These are phyloP conservation scores for Penaeus indicus DNA, from an alignment of 1,140 invertebrate genomes.

Conservation along the genomic window DNA sequence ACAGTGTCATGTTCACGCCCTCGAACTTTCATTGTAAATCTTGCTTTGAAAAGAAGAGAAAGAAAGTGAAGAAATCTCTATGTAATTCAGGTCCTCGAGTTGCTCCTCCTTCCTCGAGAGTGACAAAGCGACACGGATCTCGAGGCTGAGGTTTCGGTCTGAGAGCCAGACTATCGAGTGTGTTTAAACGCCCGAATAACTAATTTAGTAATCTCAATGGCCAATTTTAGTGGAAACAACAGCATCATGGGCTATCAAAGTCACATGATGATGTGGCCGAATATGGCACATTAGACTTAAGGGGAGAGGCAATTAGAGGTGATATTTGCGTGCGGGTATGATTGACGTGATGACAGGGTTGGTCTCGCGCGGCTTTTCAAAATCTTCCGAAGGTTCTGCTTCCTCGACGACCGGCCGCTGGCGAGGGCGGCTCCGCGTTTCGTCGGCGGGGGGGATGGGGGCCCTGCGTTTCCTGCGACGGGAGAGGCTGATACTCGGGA, in stretches of 20 bases:
- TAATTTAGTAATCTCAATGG: slow-evolving; percentile 20
- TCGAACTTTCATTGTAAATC: too few species aligned
- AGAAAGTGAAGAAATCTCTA: too few species aligned
- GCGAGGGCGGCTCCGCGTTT: too few species aligned
- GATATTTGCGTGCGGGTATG: slow-evolving; percentile 46
- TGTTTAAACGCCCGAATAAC: slow-evolving; percentile 31
- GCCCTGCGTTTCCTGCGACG: too few species aligned
- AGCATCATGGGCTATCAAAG: slow-evolving; percentile 22
- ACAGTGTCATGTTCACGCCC: too few species aligned
- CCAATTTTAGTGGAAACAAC: slow-evolving; percentile 11
- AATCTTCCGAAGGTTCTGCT: neutral
- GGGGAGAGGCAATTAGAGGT: slow-evolving; percentile 32
- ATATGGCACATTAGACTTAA: slow-evolving; percentile 32
- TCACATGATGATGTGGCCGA: neutral
- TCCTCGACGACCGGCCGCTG: too few species aligned
- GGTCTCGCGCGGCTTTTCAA: neutral
- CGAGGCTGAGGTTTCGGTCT: neutral
- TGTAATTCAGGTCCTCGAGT: too few species aligned
- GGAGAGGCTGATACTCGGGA: too few species aligned
- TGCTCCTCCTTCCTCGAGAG: too few species aligned
- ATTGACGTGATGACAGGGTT: slow-evolving; percentile 43
- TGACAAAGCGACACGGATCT: too few species aligned
- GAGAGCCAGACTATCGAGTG: neutral
- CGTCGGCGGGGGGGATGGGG: too few species aligned
- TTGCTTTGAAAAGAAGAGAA: too few species aligned